Evolutionary conservation across 1,140 invertebrate species (phyloP).

Genomic region (Orius insidiosus): DNA sequence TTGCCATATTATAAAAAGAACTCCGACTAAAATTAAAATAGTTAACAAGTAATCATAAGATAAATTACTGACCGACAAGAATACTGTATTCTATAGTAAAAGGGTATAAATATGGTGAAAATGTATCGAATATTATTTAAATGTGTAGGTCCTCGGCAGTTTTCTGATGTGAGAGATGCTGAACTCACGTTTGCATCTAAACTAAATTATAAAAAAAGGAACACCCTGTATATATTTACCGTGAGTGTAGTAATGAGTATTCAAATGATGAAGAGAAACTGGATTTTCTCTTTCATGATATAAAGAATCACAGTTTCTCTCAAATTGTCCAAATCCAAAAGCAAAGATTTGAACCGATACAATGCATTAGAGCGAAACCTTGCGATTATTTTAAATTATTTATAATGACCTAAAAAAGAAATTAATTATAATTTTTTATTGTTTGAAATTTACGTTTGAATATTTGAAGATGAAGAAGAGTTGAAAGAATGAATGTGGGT

Average conservation of each 20-base stretch:
- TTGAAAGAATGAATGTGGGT: slow-evolving; percentile 51
- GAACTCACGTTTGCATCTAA: slow-evolving; percentile 12
- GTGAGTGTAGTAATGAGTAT: slow-evolving; percentile 9
- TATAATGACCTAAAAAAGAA: slow-evolving; percentile 35
- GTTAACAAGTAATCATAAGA: not conserved
- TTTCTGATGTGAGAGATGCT: slow-evolving; percentile 7
- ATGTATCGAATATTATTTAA: slow-evolving; percentile 48
- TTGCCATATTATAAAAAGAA: slow-evolving; percentile 52
- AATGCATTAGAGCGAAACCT: slow-evolving; percentile 55
- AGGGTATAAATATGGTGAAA: slow-evolving; percentile 72
- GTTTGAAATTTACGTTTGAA: slow-evolving; percentile 42
- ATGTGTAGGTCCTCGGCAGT: slow-evolving; percentile 23
- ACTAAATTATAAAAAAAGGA: not conserved
- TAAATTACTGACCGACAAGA: slow-evolving; percentile 39
- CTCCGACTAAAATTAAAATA: slow-evolving; percentile 33
- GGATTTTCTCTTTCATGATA: slow-evolving; percentile 13
- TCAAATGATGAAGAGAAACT: slow-evolving; percentile 4
- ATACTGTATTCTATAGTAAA: slow-evolving; percentile 75
- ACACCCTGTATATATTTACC: not conserved
- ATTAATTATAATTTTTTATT: not conserved
- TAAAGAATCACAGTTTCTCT: slow-evolving; percentile 44
- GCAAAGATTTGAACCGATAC: slow-evolving; percentile 48
- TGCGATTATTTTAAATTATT: slow-evolving; percentile 37
- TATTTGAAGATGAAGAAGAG: slow-evolving; percentile 61
- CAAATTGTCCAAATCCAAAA: slow-evolving; percentile 54